These are phyloP conservation scores for Poecilia velifera DNA, from an alignment of 2,797 vertebrate species.

Conservation along the genomic window DNA sequence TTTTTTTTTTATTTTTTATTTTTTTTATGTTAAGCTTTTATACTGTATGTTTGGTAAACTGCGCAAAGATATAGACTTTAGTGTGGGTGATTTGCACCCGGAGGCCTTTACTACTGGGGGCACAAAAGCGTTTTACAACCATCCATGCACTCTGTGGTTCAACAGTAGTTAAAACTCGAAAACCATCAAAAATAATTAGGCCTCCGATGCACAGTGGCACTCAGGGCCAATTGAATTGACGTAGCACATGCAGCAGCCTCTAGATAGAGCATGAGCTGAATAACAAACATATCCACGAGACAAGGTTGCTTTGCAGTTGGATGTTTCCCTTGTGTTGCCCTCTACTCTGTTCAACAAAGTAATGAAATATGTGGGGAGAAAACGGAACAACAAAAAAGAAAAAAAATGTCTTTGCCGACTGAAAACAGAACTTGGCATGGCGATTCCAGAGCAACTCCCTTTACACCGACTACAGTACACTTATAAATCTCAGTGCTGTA, in stretches of 20 bases:
- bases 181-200: slow-evolving; percentile 77
- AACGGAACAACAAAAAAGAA: slow-evolving; percentile 22
- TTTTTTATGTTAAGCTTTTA: slow-evolving; percentile 8
- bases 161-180: slow-evolving; percentile 71
- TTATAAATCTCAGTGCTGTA: slow-evolving; percentile 9
- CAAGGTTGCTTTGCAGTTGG: slow-evolving; percentile 73
- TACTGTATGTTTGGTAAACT: slow-evolving; percentile 30
- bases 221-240: slow-evolving; percentile 79
- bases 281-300: slow-evolving; percentile 79
- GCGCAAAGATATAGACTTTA: slow-evolving; percentile 17
- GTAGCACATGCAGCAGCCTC: slow-evolving; percentile 79
- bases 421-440: slow-evolving; percentile 38
- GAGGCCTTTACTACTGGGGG: slow-evolving; percentile 15
- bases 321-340: slow-evolving; percentile 70
- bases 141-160: slow-evolving; percentile 46
- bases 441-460: slow-evolving; percentile 54
- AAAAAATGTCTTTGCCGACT: slow-evolving; percentile 31
- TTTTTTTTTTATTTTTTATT: not conserved
- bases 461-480: slow-evolving; percentile 19
- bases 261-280: slow-evolving; percentile 79
- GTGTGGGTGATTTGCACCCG: slow-evolving; percentile 31
- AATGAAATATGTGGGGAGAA: slow-evolving; percentile 52
- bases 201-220: slow-evolving; percentile 72
- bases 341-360: slow-evolving; percentile 54
- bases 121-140: slow-evolving; percentile 42